Conservation (phyloP, 2,113 vertebrate genomes). For the Myrmophylax atrothorax region DNA sequence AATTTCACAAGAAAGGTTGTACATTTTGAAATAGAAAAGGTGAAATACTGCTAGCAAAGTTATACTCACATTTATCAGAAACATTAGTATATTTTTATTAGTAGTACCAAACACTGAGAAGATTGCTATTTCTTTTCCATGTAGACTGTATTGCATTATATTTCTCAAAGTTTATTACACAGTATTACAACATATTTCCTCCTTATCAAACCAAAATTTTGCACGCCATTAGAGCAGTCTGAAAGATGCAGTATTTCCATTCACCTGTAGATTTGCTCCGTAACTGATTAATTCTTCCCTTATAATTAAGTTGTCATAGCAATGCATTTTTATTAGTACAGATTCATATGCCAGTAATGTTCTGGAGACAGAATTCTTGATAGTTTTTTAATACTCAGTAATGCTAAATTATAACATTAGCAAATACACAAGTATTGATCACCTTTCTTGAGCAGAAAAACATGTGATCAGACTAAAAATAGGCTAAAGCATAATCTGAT, state of each 20-base stretch:
- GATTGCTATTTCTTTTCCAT: not conserved
- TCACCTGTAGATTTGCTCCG: not conserved
- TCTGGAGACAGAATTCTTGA: not conserved
- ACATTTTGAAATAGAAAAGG: not conserved
- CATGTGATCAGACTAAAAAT: not conserved
- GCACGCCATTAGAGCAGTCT: not conserved
- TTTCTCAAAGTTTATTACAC: not conserved
- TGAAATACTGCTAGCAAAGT: not conserved
- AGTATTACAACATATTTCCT: not conserved
- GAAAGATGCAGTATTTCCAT: not conserved
- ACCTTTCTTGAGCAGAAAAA: not conserved
- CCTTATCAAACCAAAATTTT: conserved; percentile 11
- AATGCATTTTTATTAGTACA: conserved; percentile 18
- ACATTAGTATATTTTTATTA: not conserved
- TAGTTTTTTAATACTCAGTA: not conserved
- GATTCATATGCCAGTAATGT: not conserved
- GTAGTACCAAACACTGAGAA: not conserved
- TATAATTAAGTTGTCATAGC: conserved; percentile 42
- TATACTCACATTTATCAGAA: not conserved
- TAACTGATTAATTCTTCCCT: conserved; percentile 21
- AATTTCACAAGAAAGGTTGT: not conserved
- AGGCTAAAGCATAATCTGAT: not conserved
- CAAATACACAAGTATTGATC: not conserved
- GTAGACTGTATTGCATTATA: not conserved
- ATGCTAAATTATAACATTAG: not conserved